phyloP scores from a whole-genome alignment of 92 coral and sea anemone species.

The Porites lobata region DNA sequence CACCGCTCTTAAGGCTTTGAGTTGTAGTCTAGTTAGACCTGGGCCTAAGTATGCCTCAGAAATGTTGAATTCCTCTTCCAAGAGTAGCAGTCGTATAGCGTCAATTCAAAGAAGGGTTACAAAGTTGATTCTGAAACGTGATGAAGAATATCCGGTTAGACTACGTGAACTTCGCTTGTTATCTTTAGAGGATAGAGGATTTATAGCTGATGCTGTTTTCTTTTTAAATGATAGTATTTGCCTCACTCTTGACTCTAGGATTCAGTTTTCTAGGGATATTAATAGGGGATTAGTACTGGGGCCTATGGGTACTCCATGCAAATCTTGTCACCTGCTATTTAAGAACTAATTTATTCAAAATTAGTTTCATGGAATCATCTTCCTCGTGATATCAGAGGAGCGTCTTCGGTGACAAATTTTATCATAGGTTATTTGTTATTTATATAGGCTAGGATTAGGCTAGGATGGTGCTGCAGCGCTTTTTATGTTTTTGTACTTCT shows the following conservation, averaged over 20 bases:
- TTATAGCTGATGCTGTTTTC: neutral
- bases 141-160: neutral
- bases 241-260: conserved; percentile 29
- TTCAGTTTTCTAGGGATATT: neutral
- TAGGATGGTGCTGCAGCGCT: no score
- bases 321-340: no score
- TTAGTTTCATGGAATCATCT: no score
- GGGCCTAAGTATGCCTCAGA: no score
- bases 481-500: no score
- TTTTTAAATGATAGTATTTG: neutral
- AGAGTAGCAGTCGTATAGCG: conserved; percentile 6
- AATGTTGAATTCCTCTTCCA: neutral
- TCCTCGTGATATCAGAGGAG: no score
- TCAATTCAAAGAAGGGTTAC: conserved; percentile 11
- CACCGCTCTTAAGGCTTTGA: neutral
- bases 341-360: no score
- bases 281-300: neutral
- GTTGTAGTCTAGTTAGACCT: no score
- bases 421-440: no score
- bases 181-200: conserved; percentile 8
- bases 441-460: no score
- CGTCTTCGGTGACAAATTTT: no score
- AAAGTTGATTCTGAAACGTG: neutral
- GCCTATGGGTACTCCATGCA: no score
- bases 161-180: neutral